Base-by-base conservation (phyloP, 1,140 invertebrate species). In the Scylla paramamosain region DNA sequence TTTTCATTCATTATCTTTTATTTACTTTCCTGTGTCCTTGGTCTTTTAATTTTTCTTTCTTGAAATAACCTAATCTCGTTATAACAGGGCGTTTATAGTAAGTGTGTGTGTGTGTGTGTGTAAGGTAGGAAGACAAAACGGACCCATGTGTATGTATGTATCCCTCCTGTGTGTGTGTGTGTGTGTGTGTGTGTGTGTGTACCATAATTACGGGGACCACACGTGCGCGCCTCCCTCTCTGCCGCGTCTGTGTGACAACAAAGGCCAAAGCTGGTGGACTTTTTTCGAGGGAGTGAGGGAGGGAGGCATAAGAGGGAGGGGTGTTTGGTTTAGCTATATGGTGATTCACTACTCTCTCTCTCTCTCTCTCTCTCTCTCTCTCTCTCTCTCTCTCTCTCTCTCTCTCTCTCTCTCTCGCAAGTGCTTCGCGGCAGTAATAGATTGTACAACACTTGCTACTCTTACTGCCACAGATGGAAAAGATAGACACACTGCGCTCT, bases 131-230 rank as follows among this genome's bases (percentile, higher is more conserved):
- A 20, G 25, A 25, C 4, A 32, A 31, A 39, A 45, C 4, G 20
- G 31, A 31, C 86, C 4, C 20, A 29, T 88, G 31, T 32, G 16
- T 88, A 7, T 88, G 31, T 88, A 16, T 32, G 31, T 88, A 7
- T 32, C n/a, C 32, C n/a, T 28, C 83, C 12, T 59, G 39, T 87
- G 39, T 87, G 39, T 87, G 39, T 39, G 39, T 87, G 39, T 87
- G 39, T 87, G 39, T 87, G 39, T 87, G 39, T 87, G 39, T 87
- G 39, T 87, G 39, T 87, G 39, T 87, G 39, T 87, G 84, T 87
- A 87, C 31, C 31, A 46, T 87, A 87, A 32, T 39, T 87, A 87
- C 84, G 31, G 31, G 84, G 84, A 46, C 31, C 31, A 87, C 39
- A 87, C 84, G 39, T 87, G 39, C 84, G 39, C 10, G 31, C 39